phyloP scores from a whole-genome alignment of 2,797 vertebrate species.

The Gymnoscopelus microlampas region DNA sequence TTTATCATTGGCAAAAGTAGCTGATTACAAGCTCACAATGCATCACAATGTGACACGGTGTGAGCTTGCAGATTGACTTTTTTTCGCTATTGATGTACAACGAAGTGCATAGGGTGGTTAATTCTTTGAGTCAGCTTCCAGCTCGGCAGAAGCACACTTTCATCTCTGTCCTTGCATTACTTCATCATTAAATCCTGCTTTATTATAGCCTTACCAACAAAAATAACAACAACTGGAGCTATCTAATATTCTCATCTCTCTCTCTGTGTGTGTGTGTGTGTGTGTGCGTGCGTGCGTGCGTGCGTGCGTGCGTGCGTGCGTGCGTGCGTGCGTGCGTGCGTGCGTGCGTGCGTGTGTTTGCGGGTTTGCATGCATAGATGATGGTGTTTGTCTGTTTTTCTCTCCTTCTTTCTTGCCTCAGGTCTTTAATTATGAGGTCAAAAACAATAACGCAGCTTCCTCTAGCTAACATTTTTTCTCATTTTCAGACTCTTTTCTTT shows the following conservation, averaged over 20 bases:
- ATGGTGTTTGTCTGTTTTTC: not conserved
- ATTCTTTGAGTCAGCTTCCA: conserved; percentile 26
- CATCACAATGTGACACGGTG: too few species aligned
- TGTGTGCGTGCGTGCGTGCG: not conserved
- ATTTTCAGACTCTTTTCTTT: not conserved
- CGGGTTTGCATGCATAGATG: too few species aligned
- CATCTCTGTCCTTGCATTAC: conserved; percentile 25
- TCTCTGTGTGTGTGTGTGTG: not conserved
- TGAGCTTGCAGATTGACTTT: too few species aligned
- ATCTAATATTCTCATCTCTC: conserved; percentile 14
- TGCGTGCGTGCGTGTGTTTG: not conserved
- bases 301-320: not conserved
- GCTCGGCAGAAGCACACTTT: conserved; percentile 38
- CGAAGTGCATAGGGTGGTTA: not conserved
- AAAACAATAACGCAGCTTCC: conserved; percentile 30
- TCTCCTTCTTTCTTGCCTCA: not conserved
- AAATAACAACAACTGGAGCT: conserved; percentile 21
- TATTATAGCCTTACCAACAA: conserved; percentile 27
- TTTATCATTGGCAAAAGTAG: too few species aligned
- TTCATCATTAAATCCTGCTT: conserved; percentile 42
- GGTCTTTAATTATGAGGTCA: conserved; percentile 29
- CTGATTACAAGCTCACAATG: too few species aligned
- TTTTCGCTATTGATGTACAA: too few species aligned
- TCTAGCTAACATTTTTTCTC: conserved; percentile 8
- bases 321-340: not conserved